Percentiles rank a stretch among this genome's conserved stretches.
phyloP scores from a whole-genome alignment of 1,140 invertebrate genomes.

The Apocrypta bakeri region DNA sequence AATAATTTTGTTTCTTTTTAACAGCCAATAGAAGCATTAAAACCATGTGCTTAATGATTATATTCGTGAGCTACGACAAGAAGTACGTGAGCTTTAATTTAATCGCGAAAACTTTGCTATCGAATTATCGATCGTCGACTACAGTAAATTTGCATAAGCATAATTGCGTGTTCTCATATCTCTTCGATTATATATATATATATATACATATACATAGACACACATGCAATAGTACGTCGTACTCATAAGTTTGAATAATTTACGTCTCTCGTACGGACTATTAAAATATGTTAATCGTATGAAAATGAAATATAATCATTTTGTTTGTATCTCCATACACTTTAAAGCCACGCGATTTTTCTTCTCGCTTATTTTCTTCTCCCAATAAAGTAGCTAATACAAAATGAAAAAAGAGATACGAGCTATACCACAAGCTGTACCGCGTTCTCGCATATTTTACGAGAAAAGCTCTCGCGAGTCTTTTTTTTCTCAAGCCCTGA shows the following conservation, averaged over 20 bases:
- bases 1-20: no score
- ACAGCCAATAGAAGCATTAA: no score
- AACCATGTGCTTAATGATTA: not conserved
- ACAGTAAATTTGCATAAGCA: not conserved
- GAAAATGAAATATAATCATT: no score
- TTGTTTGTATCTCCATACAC: no score
- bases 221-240: no score
- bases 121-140: not conserved
- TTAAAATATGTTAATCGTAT: not conserved
- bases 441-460: constrained; percentile 31
- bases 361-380: not conserved
- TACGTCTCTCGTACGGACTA: not conserved
- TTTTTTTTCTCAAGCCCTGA: not conserved
- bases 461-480: not conserved
- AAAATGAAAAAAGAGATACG: constrained; percentile 2
- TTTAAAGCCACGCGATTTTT: not conserved
- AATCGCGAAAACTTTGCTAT: not conserved
- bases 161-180: not conserved
- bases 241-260: not conserved
- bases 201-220: no score
- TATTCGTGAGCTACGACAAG: not conserved
- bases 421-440: not conserved
- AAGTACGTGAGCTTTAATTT: not conserved
- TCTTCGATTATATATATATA: not conserved
- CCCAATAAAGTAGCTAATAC: constrained; percentile 36